Percentiles rank a stretch among this genome's conserved stretches.
These are phyloP conservation scores for Lateolabrax maculatus DNA, from an alignment of 2,797 vertebrate species.

Conservation along the genomic window DNA sequence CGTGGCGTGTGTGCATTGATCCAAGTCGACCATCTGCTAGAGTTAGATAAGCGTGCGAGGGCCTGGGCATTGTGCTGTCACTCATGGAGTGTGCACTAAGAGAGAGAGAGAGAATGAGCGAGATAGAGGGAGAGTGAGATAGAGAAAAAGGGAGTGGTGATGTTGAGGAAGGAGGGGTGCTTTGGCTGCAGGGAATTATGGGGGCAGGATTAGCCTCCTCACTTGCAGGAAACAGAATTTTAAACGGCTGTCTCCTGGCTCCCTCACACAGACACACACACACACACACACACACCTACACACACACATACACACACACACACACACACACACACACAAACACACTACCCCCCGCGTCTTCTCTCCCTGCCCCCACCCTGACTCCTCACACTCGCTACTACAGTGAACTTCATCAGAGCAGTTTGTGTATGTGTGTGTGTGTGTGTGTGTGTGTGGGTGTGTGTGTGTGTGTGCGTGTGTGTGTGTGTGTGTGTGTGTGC, in stretches of 20 bases:
- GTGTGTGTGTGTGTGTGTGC: constrained; percentile 37
- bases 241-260: constrained; percentile 94
- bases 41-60: constrained; percentile 99
- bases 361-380: constrained; percentile 75
- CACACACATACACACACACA: constrained; percentile 69
- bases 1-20: constrained; percentile 99
- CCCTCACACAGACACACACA: constrained; percentile 79
- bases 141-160: constrained; percentile 92
- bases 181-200: constrained; percentile 99
- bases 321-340: constrained; percentile 67
- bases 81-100: constrained; percentile 90
- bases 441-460: constrained; percentile 31
- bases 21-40: constrained; percentile 99
- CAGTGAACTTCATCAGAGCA: constrained; percentile 80
- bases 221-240: constrained; percentile 99
- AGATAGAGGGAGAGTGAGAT: constrained; percentile 79
- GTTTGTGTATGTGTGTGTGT: constrained; percentile 40
- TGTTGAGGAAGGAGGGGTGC: constrained; percentile 92
- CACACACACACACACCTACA: constrained; percentile 67
- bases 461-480: constrained; percentile 28
- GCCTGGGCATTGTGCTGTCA: constrained; percentile 99
- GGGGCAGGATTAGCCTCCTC: constrained; percentile 99
- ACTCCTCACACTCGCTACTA: constrained; percentile 73
- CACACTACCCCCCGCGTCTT: constrained; percentile 60
- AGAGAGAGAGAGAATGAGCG: constrained; percentile 82